These are phyloP conservation scores for Clarias magur DNA, from an alignment of 2,113 vertebrate genomes.

Conservation along the genomic window DNA sequence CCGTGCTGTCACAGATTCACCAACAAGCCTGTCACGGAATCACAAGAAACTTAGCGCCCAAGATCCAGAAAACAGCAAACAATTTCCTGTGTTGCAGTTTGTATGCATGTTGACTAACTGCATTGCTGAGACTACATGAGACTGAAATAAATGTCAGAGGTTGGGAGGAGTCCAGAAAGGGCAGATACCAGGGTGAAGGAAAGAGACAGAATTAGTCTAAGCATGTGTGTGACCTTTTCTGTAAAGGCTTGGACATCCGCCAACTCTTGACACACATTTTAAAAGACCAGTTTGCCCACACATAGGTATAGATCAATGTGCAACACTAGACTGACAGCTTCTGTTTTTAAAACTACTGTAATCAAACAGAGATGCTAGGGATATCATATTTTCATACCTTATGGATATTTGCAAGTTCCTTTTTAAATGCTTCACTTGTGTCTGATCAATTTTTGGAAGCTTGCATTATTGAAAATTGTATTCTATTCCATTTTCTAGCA, in stretches of 20 bases:
- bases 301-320: neutral
- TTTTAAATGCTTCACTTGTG: neutral
- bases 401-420: neutral
- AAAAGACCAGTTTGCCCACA: slow-evolving; percentile 1
- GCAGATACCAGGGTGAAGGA: slow-evolving; percentile 62
- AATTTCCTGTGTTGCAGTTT: neutral
- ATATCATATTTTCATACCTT: neutral
- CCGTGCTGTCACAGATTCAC: slow-evolving; percentile 5
- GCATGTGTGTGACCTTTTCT: slow-evolving; percentile 80
- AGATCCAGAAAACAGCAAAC: neutral
- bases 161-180: slow-evolving; percentile 44
- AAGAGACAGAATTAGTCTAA: slow-evolving; percentile 85
- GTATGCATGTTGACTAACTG: slow-evolving; percentile 9
- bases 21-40: neutral
- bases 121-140: slow-evolving; percentile 34
- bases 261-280: slow-evolving; percentile 51
- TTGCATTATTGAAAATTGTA: neutral
- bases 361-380: neutral
- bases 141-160: slow-evolving; percentile 46
- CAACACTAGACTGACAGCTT: neutral
- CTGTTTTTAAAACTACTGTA: neutral
- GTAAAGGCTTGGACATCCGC: slow-evolving; percentile 55
- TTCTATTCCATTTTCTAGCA: neutral
- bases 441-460: neutral
- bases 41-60: neutral